These are phyloP conservation scores for Baccha elongata DNA, from an alignment of 2,888 invertebrate genomes.

Conservation along the genomic window DNA sequence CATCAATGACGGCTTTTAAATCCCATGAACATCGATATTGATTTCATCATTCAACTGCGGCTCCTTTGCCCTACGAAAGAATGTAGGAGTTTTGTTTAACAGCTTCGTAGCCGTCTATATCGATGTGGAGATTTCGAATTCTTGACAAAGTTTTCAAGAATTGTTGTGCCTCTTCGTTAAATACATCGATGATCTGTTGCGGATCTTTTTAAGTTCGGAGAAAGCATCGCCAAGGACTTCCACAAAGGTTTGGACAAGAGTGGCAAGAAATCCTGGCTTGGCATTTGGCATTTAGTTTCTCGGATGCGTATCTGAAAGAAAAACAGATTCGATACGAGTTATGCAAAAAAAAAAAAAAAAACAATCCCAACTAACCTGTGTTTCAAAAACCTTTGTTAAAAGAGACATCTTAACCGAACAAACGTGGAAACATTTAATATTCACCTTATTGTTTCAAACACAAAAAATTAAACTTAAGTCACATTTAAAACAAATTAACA, in stretches of 20 bases:
- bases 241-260: slow-evolving; percentile 94
- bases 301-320: slow-evolving; percentile 91
- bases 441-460: no score
- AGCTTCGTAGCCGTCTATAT: slow-evolving; percentile 95
- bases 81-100: slow-evolving; percentile 94
- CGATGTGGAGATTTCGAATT: slow-evolving; percentile 93
- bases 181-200: slow-evolving; percentile 94
- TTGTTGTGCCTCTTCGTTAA: slow-evolving; percentile 98
- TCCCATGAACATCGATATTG: slow-evolving; percentile 96
- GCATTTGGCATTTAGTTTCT: slow-evolving; percentile 98
- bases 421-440: no score
- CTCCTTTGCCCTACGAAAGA: slow-evolving; percentile 93
- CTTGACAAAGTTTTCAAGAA: slow-evolving; percentile 97
- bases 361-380: no score
- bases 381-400: no score
- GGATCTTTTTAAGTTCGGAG: slow-evolving; percentile 95
- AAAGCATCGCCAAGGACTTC: slow-evolving; percentile 91
- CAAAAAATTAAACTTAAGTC: no score
- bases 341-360: no score
- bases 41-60: slow-evolving; percentile 92
- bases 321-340: no score
- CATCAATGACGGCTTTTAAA: slow-evolving; percentile 86
- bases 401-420: no score
- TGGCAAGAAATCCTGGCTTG: slow-evolving; percentile 96
- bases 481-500: no score